Conservation (phyloP, 2,797 vertebrate genomes). For the Melanotaenia trifasciata region DNA sequence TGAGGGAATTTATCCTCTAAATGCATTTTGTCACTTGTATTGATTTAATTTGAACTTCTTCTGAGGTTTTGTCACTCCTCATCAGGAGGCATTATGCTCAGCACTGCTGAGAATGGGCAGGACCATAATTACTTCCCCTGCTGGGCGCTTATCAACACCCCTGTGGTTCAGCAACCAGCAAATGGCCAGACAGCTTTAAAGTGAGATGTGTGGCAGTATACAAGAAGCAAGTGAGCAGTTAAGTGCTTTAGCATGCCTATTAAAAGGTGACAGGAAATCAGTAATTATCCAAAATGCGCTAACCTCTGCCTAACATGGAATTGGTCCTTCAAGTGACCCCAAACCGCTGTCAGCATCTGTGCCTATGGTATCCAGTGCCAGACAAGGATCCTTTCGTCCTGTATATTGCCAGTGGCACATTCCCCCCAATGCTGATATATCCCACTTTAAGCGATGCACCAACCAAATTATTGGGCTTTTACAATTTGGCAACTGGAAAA, state of each 20-base stretch:
- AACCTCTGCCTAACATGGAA: not conserved
- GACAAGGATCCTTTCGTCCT: not conserved
- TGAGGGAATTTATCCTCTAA: not conserved
- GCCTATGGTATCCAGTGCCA: not conserved
- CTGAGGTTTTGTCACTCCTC: not conserved
- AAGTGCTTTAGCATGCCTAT: not conserved
- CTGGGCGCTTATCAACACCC: conserved; percentile 9
- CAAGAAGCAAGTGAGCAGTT: not conserved
- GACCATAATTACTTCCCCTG: not conserved
- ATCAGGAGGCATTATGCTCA: not conserved
- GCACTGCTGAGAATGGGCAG: not conserved
- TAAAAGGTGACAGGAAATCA: conserved; percentile 5
- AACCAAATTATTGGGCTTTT: not conserved
- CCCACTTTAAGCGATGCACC: not conserved
- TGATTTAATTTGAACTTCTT: not conserved
- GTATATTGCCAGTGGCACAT: no score
- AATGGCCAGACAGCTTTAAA: not conserved
- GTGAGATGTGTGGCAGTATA: not conserved
- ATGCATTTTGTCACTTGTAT: not conserved
- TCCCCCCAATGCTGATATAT: no score
- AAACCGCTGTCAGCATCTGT: not conserved
- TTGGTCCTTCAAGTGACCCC: not conserved
- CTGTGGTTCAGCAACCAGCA: not conserved
- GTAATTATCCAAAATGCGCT: not conserved
- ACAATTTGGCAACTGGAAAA: not conserved